These are phyloP conservation scores for Eidolon dupreanum DNA, from an alignment of 2,797 vertebrate species.

Conservation along the genomic window DNA sequence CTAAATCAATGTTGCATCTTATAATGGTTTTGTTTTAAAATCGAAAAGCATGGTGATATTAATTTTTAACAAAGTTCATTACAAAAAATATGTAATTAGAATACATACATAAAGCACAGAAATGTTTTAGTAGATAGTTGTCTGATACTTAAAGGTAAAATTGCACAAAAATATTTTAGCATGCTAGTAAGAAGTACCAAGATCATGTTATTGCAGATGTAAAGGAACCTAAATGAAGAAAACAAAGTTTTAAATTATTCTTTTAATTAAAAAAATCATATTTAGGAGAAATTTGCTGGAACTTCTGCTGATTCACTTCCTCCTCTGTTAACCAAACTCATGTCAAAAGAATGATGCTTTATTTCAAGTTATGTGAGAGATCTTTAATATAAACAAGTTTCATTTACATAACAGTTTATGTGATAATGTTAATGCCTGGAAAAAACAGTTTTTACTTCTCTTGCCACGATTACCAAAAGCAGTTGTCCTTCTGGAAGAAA, in stretches of 20 bases:
- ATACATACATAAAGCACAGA: background rate
- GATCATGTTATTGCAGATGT: background rate
- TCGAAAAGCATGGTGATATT: background rate
- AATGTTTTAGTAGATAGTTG: constrained; percentile 46
- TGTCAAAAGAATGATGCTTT: background rate
- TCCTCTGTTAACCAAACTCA: constrained; percentile 53
- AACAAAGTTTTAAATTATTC: background rate
- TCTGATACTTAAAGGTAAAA: constrained; percentile 65
- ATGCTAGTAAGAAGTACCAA: constrained; percentile 47
- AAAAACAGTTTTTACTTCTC: constrained; percentile 49
- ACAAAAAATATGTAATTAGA: background rate
- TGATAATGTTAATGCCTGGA: background rate
- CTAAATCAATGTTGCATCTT: background rate
- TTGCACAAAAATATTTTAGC: constrained; percentile 39
- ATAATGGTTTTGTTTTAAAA: background rate
- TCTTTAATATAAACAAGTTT: background rate
- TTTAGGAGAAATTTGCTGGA: background rate
- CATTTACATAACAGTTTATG: background rate
- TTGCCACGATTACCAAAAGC: background rate
- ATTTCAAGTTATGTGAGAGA: background rate
- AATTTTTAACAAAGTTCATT: constrained; percentile 5
- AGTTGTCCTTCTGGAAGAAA: constrained; percentile 13
- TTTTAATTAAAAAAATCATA: constrained; percentile 10
- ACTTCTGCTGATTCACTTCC: constrained; percentile 48
- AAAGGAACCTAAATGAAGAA: constrained; percentile 59